Evolutionary conservation across 1,140 invertebrate genomes (phyloP).

Genomic region (Leptopilina clavipes): DNA sequence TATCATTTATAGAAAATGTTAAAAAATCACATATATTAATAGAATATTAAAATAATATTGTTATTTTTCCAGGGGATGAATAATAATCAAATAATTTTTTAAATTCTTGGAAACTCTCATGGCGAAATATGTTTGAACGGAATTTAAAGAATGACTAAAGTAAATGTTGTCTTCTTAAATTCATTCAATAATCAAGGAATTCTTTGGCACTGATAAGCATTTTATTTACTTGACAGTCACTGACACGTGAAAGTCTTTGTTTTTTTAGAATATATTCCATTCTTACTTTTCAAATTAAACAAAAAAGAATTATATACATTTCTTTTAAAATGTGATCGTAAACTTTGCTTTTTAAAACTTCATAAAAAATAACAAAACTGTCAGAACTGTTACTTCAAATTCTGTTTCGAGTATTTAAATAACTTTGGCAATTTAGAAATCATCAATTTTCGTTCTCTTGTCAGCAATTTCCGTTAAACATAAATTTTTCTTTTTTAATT

Average conservation of each 20-base stretch:
- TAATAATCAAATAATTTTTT: not conserved
- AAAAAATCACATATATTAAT: too few relatives aligned
- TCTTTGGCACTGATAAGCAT: slow-evolving; percentile 35
- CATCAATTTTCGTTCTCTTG: not conserved
- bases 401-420: not conserved
- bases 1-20: too few relatives aligned
- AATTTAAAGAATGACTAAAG: slow-evolving; percentile 52
- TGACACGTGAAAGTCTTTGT: not conserved
- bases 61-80: not conserved
- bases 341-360: slow-evolving; percentile 17
- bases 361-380: not conserved
- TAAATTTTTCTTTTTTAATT: not conserved
- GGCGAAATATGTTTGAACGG: slow-evolving; percentile 44
- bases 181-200: slow-evolving; percentile 54
- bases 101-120: not conserved
- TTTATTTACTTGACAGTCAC: not conserved
- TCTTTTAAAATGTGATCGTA: not conserved
- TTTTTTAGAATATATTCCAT: not conserved
- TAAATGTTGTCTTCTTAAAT: slow-evolving; percentile 36
- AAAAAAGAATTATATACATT: not conserved
- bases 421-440: slow-evolving; percentile 12
- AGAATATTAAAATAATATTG: too few relatives aligned
- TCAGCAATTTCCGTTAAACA: not conserved
- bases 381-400: not conserved
- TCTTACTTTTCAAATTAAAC: not conserved